Conservation (phyloP, 2,888 invertebrate species). For the Monoplex corrugatus region DNA sequence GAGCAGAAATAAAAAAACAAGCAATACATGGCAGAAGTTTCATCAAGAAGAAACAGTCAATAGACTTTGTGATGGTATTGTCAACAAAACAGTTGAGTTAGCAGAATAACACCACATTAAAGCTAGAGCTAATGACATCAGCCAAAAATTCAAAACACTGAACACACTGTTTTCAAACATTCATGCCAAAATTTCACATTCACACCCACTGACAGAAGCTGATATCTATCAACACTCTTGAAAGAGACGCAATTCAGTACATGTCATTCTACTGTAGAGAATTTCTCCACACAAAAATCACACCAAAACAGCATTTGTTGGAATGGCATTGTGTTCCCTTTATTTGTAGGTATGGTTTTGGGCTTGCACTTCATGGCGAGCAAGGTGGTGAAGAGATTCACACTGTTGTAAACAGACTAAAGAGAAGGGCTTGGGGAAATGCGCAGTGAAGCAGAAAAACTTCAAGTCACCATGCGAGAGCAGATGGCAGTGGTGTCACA, state of each 20-base stretch:
- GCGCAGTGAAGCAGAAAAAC: not conserved
- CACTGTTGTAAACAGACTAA: not conserved
- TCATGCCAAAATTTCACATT: not conserved
- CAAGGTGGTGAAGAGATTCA: slow-evolving; percentile 37
- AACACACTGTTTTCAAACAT: not conserved
- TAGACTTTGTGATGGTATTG: not conserved
- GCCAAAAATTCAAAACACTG: not conserved
- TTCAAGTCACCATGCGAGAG: not conserved
- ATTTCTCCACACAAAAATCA: not conserved
- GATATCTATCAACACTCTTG: not conserved
- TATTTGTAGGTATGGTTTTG: slow-evolving; percentile 24
- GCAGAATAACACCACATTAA: not conserved
- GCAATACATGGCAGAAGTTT: not conserved
- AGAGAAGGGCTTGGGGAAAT: slow-evolving; percentile 3
- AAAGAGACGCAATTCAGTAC: not conserved
- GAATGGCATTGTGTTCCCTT: slow-evolving; percentile 22
- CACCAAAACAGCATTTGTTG: slow-evolving; percentile 25
- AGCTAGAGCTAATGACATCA: not conserved
- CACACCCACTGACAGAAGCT: not conserved
- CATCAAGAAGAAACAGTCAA: not conserved
- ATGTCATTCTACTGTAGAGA: not conserved
- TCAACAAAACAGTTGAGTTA: not conserved
- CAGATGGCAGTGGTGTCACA: not conserved
- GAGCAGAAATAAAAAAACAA: not conserved
- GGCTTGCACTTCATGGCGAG: slow-evolving; percentile 38